Conservation (phyloP, 2,888 invertebrate species). For the Eupithecia abbreviata region DNA sequence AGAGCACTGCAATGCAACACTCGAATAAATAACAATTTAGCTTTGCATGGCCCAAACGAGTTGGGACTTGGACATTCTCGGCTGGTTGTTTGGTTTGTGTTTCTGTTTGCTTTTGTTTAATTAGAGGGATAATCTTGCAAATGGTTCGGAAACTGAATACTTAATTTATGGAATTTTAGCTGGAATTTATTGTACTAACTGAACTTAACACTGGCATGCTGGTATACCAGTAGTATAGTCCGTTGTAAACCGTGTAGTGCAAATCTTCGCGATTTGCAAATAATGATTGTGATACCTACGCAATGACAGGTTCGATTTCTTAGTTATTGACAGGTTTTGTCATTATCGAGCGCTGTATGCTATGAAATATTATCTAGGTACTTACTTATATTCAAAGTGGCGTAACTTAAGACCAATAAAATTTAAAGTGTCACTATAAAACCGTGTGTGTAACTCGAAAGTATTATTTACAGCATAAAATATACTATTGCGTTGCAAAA, state of each 20-base stretch:
- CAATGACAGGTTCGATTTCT: neutral
- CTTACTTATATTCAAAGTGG: neutral
- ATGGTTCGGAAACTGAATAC: neutral
- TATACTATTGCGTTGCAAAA: slow-evolving; percentile 9
- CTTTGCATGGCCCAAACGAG: slow-evolving; percentile 28
- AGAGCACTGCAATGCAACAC: slow-evolving; percentile 67
- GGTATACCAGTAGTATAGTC: neutral
- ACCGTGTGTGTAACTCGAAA: neutral
- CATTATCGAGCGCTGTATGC: neutral
- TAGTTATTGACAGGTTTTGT: neutral
- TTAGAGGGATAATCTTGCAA: slow-evolving; percentile 10
- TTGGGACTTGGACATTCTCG: slow-evolving; percentile 27
- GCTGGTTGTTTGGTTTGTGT: slow-evolving; percentile 8
- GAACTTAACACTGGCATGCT: neutral
- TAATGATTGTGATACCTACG: neutral
- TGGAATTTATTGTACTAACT: neutral
- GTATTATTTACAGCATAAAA: neutral
- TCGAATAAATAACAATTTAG: slow-evolving; percentile 63
- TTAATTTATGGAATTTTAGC: neutral
- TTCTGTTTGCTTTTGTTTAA: slow-evolving; percentile 9
- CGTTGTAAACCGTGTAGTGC: neutral
- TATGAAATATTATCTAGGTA: neutral
- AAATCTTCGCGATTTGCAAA: neutral
- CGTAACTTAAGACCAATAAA: neutral
- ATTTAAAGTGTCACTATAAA: slow-evolving; percentile 1